Conservation (phyloP, 2,888 invertebrate genomes). For the Ophion obscuratus region DNA sequence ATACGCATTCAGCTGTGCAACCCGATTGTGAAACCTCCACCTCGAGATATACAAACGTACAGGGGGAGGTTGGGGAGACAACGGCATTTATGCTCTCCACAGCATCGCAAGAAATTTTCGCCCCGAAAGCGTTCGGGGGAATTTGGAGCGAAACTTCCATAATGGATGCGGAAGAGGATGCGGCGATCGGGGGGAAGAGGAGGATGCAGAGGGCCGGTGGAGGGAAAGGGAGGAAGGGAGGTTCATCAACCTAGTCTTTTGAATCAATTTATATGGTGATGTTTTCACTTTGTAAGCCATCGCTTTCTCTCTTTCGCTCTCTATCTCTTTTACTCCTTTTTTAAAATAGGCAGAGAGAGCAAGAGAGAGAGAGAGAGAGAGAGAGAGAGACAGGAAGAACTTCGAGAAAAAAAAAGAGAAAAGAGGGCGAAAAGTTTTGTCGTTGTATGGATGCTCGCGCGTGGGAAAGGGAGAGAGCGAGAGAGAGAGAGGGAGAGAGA, state of each 20-base stretch:
- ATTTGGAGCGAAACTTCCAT: conserved; percentile 42
- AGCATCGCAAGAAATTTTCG: conserved; percentile 17
- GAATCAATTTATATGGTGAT: conserved; percentile 63
- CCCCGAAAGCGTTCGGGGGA: conserved; percentile 4
- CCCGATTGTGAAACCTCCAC: conserved; percentile 1
- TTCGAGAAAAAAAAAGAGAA: neutral
- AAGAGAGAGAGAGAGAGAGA: conserved; percentile 5
- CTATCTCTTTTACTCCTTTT: neutral
- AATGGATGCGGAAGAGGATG: conserved; percentile 39
- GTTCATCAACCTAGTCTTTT: conserved; percentile 47
- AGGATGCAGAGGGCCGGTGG: conserved; percentile 32
- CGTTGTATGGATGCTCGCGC: neutral
- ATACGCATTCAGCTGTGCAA: neutral
- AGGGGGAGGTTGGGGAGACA: neutral
- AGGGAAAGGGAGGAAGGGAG: conserved; percentile 47
- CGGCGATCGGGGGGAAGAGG: neutral
- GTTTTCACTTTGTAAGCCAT: conserved; percentile 49
- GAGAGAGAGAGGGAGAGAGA: too few species aligned
- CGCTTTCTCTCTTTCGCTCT: neutral
- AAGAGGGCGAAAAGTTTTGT: conserved; percentile 28
- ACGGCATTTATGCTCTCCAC: conserved; percentile 13
- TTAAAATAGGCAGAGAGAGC: conserved; percentile 11
- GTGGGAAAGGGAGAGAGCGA: neutral
- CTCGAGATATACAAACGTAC: neutral
- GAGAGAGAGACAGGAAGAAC: neutral